Percentiles rank a stretch among this genome's conserved stretches.
Conservation (phyloP, 2,113 vertebrate genomes). For the Crotophaga sulcirostris region DNA sequence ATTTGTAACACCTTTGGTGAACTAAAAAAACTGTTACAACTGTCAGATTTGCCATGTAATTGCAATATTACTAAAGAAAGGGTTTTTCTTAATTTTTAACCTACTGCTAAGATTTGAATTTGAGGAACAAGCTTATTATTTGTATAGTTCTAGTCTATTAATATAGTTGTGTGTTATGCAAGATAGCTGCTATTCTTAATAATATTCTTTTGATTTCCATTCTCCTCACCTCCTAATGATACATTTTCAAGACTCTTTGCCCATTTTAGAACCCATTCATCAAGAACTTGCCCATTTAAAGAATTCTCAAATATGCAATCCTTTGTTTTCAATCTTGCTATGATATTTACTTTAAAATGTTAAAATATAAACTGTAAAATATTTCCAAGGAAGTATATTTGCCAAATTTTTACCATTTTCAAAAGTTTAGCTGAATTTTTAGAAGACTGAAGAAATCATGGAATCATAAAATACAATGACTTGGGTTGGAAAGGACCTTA, state of each 20-base stretch:
- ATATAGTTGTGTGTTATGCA: neutral
- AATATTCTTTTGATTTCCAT: neutral
- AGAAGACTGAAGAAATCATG: neutral
- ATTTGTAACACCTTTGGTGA: neutral
- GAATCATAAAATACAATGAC: no score
- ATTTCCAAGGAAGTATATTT: neutral
- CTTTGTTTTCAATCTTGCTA: neutral
- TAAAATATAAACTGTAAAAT: neutral
- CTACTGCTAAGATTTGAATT: neutral
- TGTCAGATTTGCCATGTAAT: neutral
- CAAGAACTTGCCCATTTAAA: neutral
- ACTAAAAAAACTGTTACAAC: neutral
- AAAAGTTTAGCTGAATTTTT: neutral
- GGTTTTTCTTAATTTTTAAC: neutral
- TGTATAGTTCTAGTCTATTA: neutral
- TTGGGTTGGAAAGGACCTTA: no score
- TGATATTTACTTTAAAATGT: neutral
- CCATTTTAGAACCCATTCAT: neutral
- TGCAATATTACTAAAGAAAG: neutral
- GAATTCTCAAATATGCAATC: neutral
- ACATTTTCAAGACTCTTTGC: neutral
- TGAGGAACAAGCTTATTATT: neutral
- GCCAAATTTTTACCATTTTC: neutral
- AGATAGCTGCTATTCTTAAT: neutral
- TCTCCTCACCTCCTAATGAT: neutral